Percentiles rank a stretch among this genome's conserved stretches.
Evolutionary conservation across 2,888 invertebrate species (phyloP).

Genomic region (Macaria liturata): DNA sequence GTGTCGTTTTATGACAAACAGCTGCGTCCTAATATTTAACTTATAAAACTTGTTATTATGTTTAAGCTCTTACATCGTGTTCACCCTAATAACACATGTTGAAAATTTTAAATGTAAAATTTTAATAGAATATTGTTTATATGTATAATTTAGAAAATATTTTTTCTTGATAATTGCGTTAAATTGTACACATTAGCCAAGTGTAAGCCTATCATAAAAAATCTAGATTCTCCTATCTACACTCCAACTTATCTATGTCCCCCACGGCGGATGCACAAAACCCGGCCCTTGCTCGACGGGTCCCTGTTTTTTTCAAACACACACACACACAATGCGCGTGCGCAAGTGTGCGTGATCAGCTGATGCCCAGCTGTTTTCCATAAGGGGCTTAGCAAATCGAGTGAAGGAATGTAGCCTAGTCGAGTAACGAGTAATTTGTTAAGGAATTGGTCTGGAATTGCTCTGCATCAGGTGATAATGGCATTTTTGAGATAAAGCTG

Average conservation of each 20-base stretch:
- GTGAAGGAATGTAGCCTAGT: constrained; percentile 39
- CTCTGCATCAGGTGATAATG: constrained; percentile 20
- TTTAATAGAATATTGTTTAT: no score
- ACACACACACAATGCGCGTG: constrained; percentile 34
- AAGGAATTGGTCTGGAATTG: constrained; percentile 16
- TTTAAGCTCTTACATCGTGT: no score
- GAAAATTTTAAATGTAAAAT: no score
- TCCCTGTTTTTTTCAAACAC: constrained; percentile 61
- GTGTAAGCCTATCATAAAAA: no score
- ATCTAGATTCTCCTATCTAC: no score
- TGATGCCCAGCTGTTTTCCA: constrained; percentile 66
- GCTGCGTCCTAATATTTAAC: no score
- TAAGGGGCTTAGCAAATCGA: constrained; percentile 52
- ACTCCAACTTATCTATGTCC: constrained; percentile 26
- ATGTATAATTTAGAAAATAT: no score
- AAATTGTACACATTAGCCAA: no score
- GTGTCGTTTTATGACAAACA: no score
- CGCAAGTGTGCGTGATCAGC: constrained; percentile 64
- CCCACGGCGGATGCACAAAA: constrained; percentile 60
- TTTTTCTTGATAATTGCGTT: no score
- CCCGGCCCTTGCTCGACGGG: constrained; percentile 61
- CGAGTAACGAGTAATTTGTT: constrained; percentile 12
- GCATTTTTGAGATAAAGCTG: constrained; percentile 12
- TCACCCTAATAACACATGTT: no score
- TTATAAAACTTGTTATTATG: no score